Percentiles rank a stretch among this genome's conserved stretches.
phyloP scores from a whole-genome alignment of 1,140 invertebrate species.

The Saccostrea glomerata region DNA sequence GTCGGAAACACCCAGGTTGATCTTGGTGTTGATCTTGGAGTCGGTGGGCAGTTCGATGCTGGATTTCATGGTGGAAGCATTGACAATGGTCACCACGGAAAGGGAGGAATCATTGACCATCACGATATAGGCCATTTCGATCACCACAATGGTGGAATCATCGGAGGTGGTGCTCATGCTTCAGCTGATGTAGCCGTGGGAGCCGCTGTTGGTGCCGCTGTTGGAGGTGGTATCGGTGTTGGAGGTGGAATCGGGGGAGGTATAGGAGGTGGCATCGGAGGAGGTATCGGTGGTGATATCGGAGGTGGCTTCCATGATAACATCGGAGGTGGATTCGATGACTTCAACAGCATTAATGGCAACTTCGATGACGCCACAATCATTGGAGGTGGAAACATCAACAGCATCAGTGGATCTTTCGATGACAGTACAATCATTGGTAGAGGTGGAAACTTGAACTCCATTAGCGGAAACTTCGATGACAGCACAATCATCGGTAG shows the following conservation, averaged over 20 bases:
- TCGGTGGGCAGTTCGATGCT: background rate
- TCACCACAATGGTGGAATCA: slow-evolving; percentile 5
- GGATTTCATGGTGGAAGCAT: background rate
- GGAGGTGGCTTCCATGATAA: background rate
- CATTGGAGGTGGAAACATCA: background rate
- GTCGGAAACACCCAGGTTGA: background rate
- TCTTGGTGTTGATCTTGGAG: background rate
- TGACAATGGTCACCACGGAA: background rate
- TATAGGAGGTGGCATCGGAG: background rate
- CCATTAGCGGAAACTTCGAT: background rate
- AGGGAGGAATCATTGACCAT: background rate
- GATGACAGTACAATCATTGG: slow-evolving; percentile 10
- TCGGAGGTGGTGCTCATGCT: background rate
- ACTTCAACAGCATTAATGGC: background rate
- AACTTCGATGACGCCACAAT: slow-evolving; percentile 4
- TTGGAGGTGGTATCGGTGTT: background rate
- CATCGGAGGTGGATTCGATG: slow-evolving; percentile 15
- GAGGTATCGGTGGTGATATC: background rate
- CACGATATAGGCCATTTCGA: background rate
- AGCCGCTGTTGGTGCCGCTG: background rate
- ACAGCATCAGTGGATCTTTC: background rate
- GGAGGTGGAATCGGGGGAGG: background rate
- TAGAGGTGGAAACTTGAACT: background rate
- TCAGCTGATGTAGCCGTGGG: background rate
- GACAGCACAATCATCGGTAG: slow-evolving; percentile 4